These are phyloP conservation scores for Oryzias melastigma DNA, from an alignment of 2,113 vertebrate species.

Conservation along the genomic window DNA sequence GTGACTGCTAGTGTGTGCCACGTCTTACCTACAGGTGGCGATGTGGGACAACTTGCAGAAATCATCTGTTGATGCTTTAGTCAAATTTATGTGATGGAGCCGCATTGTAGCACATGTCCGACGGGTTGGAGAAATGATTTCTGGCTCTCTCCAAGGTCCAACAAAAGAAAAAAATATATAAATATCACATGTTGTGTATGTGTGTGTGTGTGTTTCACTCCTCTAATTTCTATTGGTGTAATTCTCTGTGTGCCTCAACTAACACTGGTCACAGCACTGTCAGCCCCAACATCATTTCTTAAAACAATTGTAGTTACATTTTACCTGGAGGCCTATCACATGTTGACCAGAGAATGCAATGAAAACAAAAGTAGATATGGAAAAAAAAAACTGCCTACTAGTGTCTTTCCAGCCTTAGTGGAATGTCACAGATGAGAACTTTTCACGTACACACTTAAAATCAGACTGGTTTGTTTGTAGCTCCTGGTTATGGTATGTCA, in stretches of 20 bases:
- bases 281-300: conserved; percentile 35
- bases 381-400: conserved; percentile 67
- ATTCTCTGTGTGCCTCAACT: conserved; percentile 63
- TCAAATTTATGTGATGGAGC: conserved; percentile 48
- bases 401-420: conserved; percentile 75
- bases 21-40: conserved; percentile 55
- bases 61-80: background rate
- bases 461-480: conserved; percentile 65
- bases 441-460: conserved; percentile 58
- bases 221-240: conserved; percentile 51
- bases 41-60: conserved; percentile 34
- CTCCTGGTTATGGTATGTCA: conserved; percentile 53
- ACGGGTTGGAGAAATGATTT: conserved; percentile 68
- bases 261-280: conserved; percentile 63
- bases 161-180: background rate
- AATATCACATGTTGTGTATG: conserved; percentile 38
- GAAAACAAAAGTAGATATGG: conserved; percentile 28
- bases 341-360: conserved; percentile 72
- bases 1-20: conserved; percentile 29
- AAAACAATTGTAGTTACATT: conserved; percentile 28
- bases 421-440: conserved; percentile 70
- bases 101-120: conserved; percentile 40
- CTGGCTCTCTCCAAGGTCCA: conserved; percentile 38
- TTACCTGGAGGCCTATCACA: conserved; percentile 67
- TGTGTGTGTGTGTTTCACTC: conserved; percentile 42